Evolutionary conservation across 2,797 vertebrate species (phyloP).

Genomic region (Artibeus lituratus): DNA sequence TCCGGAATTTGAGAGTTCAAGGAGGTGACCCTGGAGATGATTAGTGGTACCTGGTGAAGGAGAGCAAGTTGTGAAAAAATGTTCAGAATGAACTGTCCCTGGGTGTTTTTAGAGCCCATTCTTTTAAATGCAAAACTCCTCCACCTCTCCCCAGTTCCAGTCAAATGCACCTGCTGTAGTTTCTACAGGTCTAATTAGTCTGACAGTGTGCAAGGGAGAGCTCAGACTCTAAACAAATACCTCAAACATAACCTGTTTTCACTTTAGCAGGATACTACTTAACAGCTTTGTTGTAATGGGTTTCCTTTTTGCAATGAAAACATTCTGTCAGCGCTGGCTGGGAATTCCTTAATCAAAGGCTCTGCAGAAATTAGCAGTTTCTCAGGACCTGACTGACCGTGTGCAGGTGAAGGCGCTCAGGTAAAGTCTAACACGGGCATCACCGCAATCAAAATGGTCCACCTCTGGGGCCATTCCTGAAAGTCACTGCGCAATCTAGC

Average conservation of each 20-base stretch:
- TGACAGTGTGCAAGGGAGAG: not conserved
- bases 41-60: not conserved
- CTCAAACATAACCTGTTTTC: conserved; percentile 18
- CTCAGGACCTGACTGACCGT: not conserved
- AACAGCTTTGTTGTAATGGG: conserved; percentile 35
- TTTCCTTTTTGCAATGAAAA: conserved; percentile 36
- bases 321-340: not conserved
- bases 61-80: not conserved
- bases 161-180: conserved; percentile 50
- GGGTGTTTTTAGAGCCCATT: not conserved
- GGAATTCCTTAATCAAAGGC: not conserved
- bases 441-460: not conserved
- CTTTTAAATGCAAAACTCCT: not conserved
- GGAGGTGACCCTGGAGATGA: not conserved
- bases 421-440: not conserved
- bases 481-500: not conserved
- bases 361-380: not conserved
- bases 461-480: not conserved
- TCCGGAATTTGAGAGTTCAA: not conserved
- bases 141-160: not conserved
- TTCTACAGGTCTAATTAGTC: conserved; percentile 37
- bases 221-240: conserved; percentile 44
- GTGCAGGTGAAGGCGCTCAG: not conserved
- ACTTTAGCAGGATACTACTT: not conserved
- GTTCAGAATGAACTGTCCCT: not conserved